phyloP scores from a whole-genome alignment of 2,888 invertebrate genomes.

The Lissonota sp. region DNA sequence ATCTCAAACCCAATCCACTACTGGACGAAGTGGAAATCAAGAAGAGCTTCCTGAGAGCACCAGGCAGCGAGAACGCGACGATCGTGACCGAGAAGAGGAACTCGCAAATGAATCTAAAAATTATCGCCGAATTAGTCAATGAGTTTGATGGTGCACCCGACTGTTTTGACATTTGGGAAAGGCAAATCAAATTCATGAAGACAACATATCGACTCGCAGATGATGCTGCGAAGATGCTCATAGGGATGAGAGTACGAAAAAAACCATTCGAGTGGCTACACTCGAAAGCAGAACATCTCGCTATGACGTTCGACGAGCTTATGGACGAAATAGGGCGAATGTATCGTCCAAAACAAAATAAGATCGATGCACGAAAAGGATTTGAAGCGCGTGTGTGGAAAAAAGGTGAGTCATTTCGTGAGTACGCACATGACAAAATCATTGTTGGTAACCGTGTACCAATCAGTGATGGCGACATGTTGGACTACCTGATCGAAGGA shows the following conservation, averaged over 20 bases:
- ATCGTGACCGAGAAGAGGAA: background rate
- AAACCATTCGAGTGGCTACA: constrained; percentile 55
- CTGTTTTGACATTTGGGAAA: constrained; percentile 50
- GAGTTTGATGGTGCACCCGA: constrained; percentile 51
- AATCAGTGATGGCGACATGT: constrained; percentile 24
- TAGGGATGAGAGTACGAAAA: constrained; percentile 45
- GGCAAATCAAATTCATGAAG: constrained; percentile 46
- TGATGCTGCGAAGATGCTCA: constrained; percentile 37
- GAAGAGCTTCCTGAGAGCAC: too few species aligned
- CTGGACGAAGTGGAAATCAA: background rate
- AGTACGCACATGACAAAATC: constrained; percentile 58
- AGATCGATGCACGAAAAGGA: constrained; percentile 44
- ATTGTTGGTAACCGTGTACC: constrained; percentile 62
- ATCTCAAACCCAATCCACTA: too few species aligned
- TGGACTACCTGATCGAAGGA: constrained; percentile 55
- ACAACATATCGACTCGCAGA: constrained; percentile 48
- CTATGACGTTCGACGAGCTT: constrained; percentile 50
- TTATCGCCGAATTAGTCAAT: constrained; percentile 49
- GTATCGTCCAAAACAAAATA: constrained; percentile 46
- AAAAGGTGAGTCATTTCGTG: constrained; percentile 51
- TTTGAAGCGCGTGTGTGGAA: constrained; percentile 60
- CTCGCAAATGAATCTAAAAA: constrained; percentile 36
- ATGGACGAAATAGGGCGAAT: constrained; percentile 50
- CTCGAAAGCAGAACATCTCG: constrained; percentile 50
- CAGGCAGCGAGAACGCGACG: too few species aligned